These are phyloP conservation scores for Thunnus maccoyii DNA, from an alignment of 2,113 vertebrate genomes.

Conservation along the genomic window DNA sequence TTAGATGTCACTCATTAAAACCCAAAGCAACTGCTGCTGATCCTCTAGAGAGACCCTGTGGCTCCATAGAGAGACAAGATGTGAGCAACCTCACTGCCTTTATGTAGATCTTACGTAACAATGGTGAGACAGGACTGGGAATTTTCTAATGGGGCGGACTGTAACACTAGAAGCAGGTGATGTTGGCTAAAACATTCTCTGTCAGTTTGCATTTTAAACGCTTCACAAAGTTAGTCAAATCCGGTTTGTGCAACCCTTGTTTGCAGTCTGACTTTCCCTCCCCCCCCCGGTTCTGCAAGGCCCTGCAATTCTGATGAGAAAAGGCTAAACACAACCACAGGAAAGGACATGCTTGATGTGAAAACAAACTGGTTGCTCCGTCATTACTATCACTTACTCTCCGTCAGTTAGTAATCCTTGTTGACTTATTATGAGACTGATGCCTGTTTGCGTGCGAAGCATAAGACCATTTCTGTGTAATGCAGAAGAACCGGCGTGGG, in stretches of 20 bases:
- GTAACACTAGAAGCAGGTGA: conserved; percentile 78
- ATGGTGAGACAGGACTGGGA: conserved; percentile 52
- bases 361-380: conserved; percentile 49
- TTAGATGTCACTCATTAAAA: conserved; percentile 72
- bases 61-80: conserved; percentile 28
- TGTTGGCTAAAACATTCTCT: conserved; percentile 77
- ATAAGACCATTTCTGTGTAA: conserved; percentile 9
- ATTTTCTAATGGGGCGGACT: conserved; percentile 56
- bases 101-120: conserved; percentile 57
- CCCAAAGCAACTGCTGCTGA: conserved; percentile 57
- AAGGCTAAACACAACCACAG: conserved; percentile 49
- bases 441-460: conserved; percentile 45
- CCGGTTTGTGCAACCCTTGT: conserved; percentile 71
- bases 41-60: conserved; percentile 33
- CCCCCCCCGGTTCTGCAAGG: conserved; percentile 32
- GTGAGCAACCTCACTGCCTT: conserved; percentile 30
- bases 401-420: conserved; percentile 38
- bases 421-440: conserved; percentile 59
- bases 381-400: conserved; percentile 46
- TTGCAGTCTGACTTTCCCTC: conserved; percentile 52
- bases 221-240: conserved; percentile 81
- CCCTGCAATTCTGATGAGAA: conserved; percentile 44
- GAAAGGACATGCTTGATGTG: conserved; percentile 64
- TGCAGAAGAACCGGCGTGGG: conserved; percentile 31
- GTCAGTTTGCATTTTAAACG: conserved; percentile 79